Percentiles rank a stretch among this genome's conserved stretches.
Evolutionary conservation across 2,113 vertebrate genomes (phyloP).

Genomic region (Oriolus oriolus): DNA sequence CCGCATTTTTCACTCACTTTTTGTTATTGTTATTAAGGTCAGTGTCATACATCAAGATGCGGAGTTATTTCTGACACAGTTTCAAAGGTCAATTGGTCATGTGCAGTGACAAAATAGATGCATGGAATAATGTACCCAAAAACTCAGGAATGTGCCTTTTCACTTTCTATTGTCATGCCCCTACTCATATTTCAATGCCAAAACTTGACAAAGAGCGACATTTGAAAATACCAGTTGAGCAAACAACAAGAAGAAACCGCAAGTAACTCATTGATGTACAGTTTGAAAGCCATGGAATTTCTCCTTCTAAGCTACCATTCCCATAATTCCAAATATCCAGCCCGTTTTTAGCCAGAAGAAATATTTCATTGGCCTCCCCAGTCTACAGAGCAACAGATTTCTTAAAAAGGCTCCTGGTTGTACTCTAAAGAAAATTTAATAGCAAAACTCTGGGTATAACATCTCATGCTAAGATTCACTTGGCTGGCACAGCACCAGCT

Average conservation of each 20-base stretch:
- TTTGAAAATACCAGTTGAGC: constrained; percentile 22
- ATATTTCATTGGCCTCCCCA: not conserved
- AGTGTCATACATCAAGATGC: constrained; percentile 65
- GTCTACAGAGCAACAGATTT: not conserved
- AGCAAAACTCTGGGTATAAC: not conserved
- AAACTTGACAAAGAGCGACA: not conserved
- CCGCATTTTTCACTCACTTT: constrained; percentile 35
- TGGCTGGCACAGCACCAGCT: not conserved
- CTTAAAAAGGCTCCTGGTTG: not conserved
- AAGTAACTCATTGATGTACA: not conserved
- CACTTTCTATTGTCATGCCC: constrained; percentile 1
- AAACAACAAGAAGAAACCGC: not conserved
- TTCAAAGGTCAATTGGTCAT: constrained; percentile 66
- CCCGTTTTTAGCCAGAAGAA: constrained; percentile 18
- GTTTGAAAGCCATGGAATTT: constrained; percentile 1
- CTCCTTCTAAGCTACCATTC: not conserved
- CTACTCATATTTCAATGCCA: constrained; percentile 33
- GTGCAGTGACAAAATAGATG: constrained; percentile 22
- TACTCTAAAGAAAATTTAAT: not conserved
- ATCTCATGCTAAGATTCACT: not conserved
- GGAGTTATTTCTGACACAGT: constrained; percentile 51
- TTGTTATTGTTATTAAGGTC: constrained; percentile 66
- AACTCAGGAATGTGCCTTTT: constrained; percentile 48
- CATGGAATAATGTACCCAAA: constrained; percentile 42
- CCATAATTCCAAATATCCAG: constrained; percentile 15